Base-by-base conservation (phyloP, 2,113 vertebrate species). In the Gnathonemus longibarbis region DNA sequence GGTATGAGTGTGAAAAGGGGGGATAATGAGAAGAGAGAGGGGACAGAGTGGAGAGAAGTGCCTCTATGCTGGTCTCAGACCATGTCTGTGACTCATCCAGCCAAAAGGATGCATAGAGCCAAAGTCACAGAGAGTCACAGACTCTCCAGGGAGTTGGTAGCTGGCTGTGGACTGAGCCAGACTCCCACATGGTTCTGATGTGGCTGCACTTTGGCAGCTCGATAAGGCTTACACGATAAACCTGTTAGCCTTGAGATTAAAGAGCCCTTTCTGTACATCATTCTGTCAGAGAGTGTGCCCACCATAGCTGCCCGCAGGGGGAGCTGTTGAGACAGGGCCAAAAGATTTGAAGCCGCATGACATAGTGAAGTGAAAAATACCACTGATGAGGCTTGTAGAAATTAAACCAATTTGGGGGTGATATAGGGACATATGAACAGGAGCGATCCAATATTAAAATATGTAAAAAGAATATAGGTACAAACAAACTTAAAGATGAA, bases 171-270 rank as follows among this genome's bases (percentile, higher is more conserved):
- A 13, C 31, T 35, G 5, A 77, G 70, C 27, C 70, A 17, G 74
- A 35, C 11, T 39, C 35, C 4, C 31, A 80, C 4, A 39, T 17
- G 74, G 74, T 80, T 80, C 5, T 17, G 35, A 80, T 42, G 35
- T 80, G 74, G 70, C 70, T 8, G 31, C 4, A 15, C 27, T 77
- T 77, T 39, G 27, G 35, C 15, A 80, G 31, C 27, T 27, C 2
- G 27, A 35, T 35, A 31, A 74, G 66, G 3, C 13, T 62, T 62
- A 62, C 6, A 17, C 4, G 35, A 88, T 88, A 88, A 88, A 53
- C 52, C 39, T 46, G 35, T 62, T 66, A 58, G 39, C 87, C 3
- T 66, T 88, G 53, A 62, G 53, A 62, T 88, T 88, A 88, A 88
- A 88, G 53, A 88, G 87, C 52, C 52, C 11, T 46, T 62, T 58